phyloP scores from a whole-genome alignment of 2,113 vertebrate genomes.

The Stercorarius parasiticus region DNA sequence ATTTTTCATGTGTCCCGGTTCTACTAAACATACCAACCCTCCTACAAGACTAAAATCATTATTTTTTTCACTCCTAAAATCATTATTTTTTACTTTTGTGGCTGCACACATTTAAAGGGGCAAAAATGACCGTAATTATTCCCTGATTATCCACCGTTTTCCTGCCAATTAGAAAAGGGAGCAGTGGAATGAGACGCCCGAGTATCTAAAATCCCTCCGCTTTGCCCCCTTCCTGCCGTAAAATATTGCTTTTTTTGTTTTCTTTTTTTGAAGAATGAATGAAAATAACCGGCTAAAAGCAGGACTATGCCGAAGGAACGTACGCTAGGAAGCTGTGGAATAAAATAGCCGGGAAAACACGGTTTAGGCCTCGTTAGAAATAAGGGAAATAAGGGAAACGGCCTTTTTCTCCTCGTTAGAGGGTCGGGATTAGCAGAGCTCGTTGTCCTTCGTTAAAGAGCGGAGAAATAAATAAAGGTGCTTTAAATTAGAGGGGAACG shows the following conservation, averaged over 20 bases:
- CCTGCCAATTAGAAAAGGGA: neutral
- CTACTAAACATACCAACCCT: neutral
- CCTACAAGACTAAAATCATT: neutral
- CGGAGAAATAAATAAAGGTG: neutral
- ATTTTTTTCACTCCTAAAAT: neutral
- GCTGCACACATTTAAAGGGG: neutral
- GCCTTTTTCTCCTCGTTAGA: neutral
- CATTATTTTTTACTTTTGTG: neutral
- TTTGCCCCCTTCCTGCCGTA: neutral
- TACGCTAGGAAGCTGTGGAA: neutral
- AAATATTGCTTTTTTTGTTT: neutral
- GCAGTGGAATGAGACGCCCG: neutral
- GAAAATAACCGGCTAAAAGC: neutral
- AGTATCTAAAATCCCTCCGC: neutral
- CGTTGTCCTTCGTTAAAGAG: neutral
- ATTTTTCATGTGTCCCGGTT: neutral
- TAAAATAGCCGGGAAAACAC: neutral
- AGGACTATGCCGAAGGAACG: neutral
- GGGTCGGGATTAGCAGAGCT: neutral
- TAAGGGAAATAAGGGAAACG: neutral
- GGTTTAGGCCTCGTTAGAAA: no score
- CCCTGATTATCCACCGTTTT: neutral
- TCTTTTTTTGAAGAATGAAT: neutral
- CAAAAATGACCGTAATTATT: neutral
- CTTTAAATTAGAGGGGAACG: neutral